A percentile compares a stretch with the other conserved stretches of the same genome.
phyloP scores from a whole-genome alignment of 2,888 invertebrate species.

The Phaedon cochleariae region DNA sequence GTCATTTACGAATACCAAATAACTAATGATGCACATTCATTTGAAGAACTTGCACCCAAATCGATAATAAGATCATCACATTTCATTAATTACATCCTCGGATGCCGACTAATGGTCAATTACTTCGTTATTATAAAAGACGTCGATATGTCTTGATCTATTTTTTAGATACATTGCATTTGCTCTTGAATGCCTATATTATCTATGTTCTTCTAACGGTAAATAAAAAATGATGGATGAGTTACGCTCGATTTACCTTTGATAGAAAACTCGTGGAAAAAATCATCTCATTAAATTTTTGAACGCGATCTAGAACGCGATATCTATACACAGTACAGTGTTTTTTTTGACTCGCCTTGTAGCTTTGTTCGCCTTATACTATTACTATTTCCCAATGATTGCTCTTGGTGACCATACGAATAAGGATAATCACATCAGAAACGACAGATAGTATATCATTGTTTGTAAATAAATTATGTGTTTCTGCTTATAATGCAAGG shows the following conservation, averaged over 20 bases:
- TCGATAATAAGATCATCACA: not conserved
- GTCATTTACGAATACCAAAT: too few species aligned
- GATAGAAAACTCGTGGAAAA: not conserved
- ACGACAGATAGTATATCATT: constrained; percentile 12
- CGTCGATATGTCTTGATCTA: not conserved
- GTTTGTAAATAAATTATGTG: constrained; percentile 11
- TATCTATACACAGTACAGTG: not conserved
- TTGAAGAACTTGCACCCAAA: not conserved
- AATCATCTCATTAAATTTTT: not conserved
- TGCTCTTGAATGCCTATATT: not conserved
- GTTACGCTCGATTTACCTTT: not conserved
- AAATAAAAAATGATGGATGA: not conserved
- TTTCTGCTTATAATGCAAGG: not conserved
- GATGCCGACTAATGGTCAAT: not conserved
- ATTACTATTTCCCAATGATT: not conserved
- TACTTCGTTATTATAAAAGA: not conserved
- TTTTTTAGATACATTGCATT: not conserved
- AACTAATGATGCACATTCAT: too few species aligned
- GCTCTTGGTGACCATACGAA: constrained; percentile 1
- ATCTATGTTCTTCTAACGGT: not conserved
- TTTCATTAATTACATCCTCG: not conserved
- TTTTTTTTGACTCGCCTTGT: not conserved
- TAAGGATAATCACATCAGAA: constrained; percentile 20
- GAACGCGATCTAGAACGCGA: not conserved
- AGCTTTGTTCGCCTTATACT: not conserved